These are phyloP conservation scores for Lepidurus couesii DNA, from an alignment of 1,140 invertebrate species.

Conservation along the genomic window DNA sequence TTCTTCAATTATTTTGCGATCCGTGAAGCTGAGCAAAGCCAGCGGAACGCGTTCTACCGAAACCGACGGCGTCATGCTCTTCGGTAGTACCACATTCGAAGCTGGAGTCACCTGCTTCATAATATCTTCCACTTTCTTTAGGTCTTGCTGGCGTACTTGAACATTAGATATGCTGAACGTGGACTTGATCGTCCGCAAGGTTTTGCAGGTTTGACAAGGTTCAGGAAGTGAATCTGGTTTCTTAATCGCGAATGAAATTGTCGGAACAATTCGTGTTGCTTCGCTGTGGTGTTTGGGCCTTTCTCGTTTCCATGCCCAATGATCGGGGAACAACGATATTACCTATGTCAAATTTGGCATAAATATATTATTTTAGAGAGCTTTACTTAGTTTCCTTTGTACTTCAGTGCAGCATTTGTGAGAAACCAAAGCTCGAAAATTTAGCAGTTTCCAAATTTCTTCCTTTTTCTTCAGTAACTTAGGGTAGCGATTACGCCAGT, in stretches of 20 bases:
- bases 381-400: not conserved
- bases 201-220: not conserved
- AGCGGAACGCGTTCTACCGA: not conserved
- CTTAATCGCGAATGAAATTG: not conserved
- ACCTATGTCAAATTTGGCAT: not conserved
- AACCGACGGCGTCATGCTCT: not conserved
- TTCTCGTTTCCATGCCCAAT: constrained; percentile 32
- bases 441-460: constrained; percentile 48
- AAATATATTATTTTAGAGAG: not conserved
- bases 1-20: too few relatives aligned
- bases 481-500: constrained; percentile 44
- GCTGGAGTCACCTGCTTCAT: not conserved
- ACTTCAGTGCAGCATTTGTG: constrained; percentile 52
- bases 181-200: not conserved
- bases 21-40: not conserved
- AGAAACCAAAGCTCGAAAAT: constrained; percentile 51
- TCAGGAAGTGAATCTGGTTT: not conserved
- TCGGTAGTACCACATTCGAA: not conserved
- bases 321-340: constrained; percentile 21
- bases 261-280: not conserved
- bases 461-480: constrained; percentile 46
- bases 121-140: not conserved
- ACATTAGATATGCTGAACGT: not conserved
- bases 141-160: not conserved
- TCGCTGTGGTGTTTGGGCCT: constrained; percentile 27